A percentile compares a stretch with the other conserved stretches of the same genome.
phyloP scores from a whole-genome alignment of 2,888 invertebrate species.

The Odontothrips loti region DNA sequence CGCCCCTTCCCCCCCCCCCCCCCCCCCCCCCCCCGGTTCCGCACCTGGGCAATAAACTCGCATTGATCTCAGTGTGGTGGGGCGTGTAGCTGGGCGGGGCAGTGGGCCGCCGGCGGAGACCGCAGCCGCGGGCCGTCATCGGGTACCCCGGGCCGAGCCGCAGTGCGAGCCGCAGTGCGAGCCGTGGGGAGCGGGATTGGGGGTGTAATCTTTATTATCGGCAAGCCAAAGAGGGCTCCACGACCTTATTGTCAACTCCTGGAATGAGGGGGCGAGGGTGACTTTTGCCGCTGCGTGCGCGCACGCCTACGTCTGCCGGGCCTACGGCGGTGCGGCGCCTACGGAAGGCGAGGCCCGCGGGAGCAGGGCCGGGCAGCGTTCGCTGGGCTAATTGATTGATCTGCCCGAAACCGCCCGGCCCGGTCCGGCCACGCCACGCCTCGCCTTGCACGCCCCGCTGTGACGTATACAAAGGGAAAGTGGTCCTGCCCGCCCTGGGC shows the following conservation, averaged over 20 bases:
- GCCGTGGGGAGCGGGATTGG: too few species aligned
- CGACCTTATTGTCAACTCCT: too few species aligned
- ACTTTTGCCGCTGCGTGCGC: too few species aligned
- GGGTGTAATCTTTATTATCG: too few species aligned
- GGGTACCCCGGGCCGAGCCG: neutral
- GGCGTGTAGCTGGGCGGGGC: neutral
- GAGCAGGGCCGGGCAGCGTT: neutral
- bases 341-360: too few species aligned
- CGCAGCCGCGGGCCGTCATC: neutral
- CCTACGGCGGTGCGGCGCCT: neutral
- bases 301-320: neutral
- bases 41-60: constrained; percentile 22
- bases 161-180: neutral
- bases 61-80: neutral
- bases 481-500: too few species aligned
- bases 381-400: constrained; percentile 1
- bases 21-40: neutral
- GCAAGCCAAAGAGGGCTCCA: too few species aligned
- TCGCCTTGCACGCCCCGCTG: neutral
- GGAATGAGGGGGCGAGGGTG: too few species aligned
- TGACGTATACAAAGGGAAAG: too few species aligned
- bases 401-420: neutral
- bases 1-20: neutral
- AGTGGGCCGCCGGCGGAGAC: neutral
- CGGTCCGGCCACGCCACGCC: neutral